Base-by-base conservation (phyloP, 2,888 invertebrate genomes). In the Drosophila ustulata region DNA sequence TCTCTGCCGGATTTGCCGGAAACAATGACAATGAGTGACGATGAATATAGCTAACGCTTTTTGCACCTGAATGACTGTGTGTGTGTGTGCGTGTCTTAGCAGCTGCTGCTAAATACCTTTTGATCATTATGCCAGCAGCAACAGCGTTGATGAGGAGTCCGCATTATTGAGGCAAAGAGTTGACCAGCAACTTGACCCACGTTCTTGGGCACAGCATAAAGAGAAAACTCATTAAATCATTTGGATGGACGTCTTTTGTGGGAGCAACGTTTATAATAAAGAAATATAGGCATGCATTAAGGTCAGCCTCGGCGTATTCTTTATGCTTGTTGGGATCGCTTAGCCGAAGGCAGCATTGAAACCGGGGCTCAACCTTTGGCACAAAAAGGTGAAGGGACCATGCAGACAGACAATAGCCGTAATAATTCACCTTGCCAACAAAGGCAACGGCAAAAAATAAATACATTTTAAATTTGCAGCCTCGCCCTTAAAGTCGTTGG, bases 191-290 rank as follows among this genome's bases (percentile, higher is more conserved):
- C 75, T 71, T 66, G 59, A 67, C 70, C 65, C 71, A 37, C 9
- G 46, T 2, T 39, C 18, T 50, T 66, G 43, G 64, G 51, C 41
- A 47, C 43, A 49, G 51, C 55, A 53, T 59, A 50, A 63, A 74
- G 72, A 63, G 57, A 75, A 78, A 82, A 76, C 83, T 75, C 75
- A 75, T 76, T 82, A 78, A 85, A 85, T 75, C 74, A 83, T 75
- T 83, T 75, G 56, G 68, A 66, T 66, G 59, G 55, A 56, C 56
- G 71, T 57, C 72, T 67, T 61, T 66, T 66, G 68, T 8, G 25
- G 41, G 11, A 43, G 53, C 11, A 7, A 7, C 37, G 37, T 2
- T 37, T n/a, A 37, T 47, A 64, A 64, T 63, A 63, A 57, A 58
- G 71, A 82, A 72, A 71, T 78, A 86, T 70, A 68, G 64, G 75